Base-by-base conservation (phyloP, 2,797 vertebrate genomes). In the Euthynnus affinis region DNA sequence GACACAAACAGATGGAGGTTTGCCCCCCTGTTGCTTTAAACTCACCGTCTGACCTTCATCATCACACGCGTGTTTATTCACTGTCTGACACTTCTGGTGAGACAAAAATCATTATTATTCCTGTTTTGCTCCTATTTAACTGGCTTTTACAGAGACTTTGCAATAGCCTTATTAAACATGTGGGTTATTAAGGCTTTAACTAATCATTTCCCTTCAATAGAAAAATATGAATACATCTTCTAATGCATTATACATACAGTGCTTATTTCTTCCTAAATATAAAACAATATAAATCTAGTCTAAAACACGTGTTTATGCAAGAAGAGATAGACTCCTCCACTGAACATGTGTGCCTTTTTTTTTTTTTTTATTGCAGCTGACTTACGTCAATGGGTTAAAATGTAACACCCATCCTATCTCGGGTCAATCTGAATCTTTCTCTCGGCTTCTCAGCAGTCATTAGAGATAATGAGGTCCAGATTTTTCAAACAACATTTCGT, bases 1-100 rank as follows among this genome's bases (percentile, higher is more conserved):
- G 62, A 82, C 65, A 17, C 42, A 48, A 56, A 71, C 88, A 86
- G 80, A 89, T 83, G 86, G 82, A 57, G 62, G 23, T 44, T 60
- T 29, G 10, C 34, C 37, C 64, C 61, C 76, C 64, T 42, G 53
- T 23, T 65, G 80, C 59, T 62, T 65, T 22, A 34, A 27, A 67
- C 48, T 75, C 77, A 58, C 17, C 14, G 53, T 20, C 64, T 72
- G 77, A 88, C 83, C 72, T 81, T 82, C 37, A 23, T 13, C 57
- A 49, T 66, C 60, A 29, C 42, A 53, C 25, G 51, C 72, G 59
- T 7, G 46, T 49, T 3, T n/a, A 52, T 57, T 44, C 29, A 66
- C 67, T 23, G 37, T 25, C 49, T 42, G 25, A 25, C 58, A 5
- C 49, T 8, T 53, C 20, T 49, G 12, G 3, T 29, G 25, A 64